Evolutionary conservation across 1,140 invertebrate genomes (phyloP).

Genomic region (Lepidotrigona ventralis): DNA sequence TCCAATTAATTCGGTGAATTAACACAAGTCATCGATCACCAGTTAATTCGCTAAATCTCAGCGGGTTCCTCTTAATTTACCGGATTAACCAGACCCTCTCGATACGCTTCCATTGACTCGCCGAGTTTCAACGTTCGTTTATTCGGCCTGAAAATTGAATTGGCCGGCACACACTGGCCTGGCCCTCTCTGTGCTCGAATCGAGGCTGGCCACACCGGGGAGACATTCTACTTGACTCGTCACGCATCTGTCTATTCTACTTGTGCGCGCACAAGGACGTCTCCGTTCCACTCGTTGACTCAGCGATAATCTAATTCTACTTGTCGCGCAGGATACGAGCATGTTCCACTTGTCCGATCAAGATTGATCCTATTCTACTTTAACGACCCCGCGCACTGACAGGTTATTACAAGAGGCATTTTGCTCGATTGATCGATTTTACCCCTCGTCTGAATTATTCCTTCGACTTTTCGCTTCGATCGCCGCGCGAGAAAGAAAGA

Average conservation of each 20-base stretch:
- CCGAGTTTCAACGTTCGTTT: slow-evolving; percentile 10
- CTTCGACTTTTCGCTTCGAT: neutral
- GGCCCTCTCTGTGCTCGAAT: too few relatives aligned
- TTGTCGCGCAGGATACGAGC: neutral
- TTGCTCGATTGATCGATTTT: neutral
- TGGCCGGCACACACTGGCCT: neutral
- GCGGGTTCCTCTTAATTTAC: slow-evolving; percentile 24
- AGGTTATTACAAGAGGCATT: neutral
- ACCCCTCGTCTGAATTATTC: too few relatives aligned
- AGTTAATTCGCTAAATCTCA: slow-evolving; percentile 19
- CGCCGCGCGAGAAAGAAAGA: neutral
- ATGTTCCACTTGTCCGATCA: neutral
- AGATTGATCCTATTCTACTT: neutral
- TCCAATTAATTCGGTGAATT: slow-evolving; percentile 18
- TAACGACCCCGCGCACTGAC: neutral
- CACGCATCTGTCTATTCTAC: slow-evolving; percentile 2
- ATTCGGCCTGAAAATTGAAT: slow-evolving; percentile 9
- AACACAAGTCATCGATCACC: neutral
- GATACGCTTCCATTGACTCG: neutral
- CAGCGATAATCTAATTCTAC: neutral
- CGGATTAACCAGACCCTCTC: neutral
- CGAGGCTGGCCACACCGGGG: neutral
- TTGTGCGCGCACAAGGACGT: neutral
- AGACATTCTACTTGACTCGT: slow-evolving; percentile 3
- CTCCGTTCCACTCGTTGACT: neutral